phyloP scores from a whole-genome alignment of 2,797 vertebrate genomes.

The Siniperca scherzeri region DNA sequence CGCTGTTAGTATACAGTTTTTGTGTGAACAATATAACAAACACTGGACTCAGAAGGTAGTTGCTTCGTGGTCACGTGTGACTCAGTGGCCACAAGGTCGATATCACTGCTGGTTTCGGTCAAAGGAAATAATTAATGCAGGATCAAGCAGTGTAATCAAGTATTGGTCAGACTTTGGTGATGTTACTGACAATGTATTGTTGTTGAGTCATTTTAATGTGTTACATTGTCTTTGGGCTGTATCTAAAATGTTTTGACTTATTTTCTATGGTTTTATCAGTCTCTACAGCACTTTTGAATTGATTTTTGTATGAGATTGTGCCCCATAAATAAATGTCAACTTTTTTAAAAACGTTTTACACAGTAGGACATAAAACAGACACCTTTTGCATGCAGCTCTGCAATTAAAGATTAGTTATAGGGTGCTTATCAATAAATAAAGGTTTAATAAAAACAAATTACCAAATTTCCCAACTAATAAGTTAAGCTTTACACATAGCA shows the following conservation, averaged over 20 bases:
- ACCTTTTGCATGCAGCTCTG: not conserved
- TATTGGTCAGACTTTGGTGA: not conserved
- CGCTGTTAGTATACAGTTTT: not conserved
- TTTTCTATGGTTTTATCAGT: not conserved
- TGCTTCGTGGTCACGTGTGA: not conserved
- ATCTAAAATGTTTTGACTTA: not conserved
- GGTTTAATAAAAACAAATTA: not conserved
- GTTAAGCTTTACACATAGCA: not conserved
- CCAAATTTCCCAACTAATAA: not conserved
- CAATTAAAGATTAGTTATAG: slow-evolving; percentile 12
- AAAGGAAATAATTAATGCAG: not conserved
- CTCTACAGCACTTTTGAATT: not conserved
- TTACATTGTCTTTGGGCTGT: not conserved
- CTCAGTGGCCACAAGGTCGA: not conserved
- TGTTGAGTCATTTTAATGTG: not conserved
- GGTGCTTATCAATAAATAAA: slow-evolving; percentile 18
- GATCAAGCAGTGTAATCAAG: not conserved
- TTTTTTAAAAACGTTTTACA: too few relatives aligned
- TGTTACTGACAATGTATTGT: not conserved
- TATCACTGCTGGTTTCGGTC: slow-evolving; percentile 4
- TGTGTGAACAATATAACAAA: not conserved
- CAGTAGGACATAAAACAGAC: not conserved
- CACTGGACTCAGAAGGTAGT: not conserved
- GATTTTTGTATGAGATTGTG: slow-evolving; percentile 1
- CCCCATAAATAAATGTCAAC: slow-evolving; percentile 8